Evolutionary conservation across 2,797 vertebrate species (phyloP).

Genomic region (Galaxias olidus): DNA sequence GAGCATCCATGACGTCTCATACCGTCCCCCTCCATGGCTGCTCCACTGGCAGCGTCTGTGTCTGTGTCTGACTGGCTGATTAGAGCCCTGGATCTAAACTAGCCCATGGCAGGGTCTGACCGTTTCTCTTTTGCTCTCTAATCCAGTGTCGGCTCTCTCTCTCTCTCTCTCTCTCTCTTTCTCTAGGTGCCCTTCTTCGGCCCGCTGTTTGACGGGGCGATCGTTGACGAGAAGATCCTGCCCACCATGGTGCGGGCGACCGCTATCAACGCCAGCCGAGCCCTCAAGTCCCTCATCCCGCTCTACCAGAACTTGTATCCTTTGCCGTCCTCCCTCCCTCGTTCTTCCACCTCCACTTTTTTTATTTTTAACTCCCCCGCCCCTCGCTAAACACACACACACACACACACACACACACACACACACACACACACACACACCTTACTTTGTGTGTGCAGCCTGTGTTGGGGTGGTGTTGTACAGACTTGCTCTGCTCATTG

Average conservation of each 20-base stretch:
- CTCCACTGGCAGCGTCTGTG: too few relatives aligned
- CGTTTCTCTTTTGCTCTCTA: not conserved
- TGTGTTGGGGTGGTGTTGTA: too few relatives aligned
- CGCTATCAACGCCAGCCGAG: conserved; percentile 97
- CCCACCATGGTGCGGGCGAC: conserved; percentile 96
- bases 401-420: too few relatives aligned
- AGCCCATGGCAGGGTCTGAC: too few relatives aligned
- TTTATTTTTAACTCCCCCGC: not conserved
- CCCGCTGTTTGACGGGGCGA: conserved; percentile 95
- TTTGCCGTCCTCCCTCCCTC: conserved; percentile 49
- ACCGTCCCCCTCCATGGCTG: too few relatives aligned
- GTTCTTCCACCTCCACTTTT: not conserved
- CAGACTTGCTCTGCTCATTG: too few relatives aligned
- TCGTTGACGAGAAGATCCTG: conserved; percentile 96
- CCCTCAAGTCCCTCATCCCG: conserved; percentile 94
- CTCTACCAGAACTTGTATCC: conserved; percentile 99
- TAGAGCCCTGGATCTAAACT: too few relatives aligned
- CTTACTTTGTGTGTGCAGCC: too few relatives aligned
- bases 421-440: too few relatives aligned
- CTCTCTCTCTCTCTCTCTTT: conserved; percentile 48
- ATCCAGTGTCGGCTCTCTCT: not conserved
- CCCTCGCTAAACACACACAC: too few relatives aligned
- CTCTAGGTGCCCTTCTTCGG: conserved; percentile 95
- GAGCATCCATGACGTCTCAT: too few relatives aligned
- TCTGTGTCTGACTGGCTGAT: too few relatives aligned